A percentile compares a stretch with the other conserved stretches of the same genome.
Evolutionary conservation across 2,888 invertebrate species (phyloP).

Genomic region (Megastigmus dorsalis): DNA sequence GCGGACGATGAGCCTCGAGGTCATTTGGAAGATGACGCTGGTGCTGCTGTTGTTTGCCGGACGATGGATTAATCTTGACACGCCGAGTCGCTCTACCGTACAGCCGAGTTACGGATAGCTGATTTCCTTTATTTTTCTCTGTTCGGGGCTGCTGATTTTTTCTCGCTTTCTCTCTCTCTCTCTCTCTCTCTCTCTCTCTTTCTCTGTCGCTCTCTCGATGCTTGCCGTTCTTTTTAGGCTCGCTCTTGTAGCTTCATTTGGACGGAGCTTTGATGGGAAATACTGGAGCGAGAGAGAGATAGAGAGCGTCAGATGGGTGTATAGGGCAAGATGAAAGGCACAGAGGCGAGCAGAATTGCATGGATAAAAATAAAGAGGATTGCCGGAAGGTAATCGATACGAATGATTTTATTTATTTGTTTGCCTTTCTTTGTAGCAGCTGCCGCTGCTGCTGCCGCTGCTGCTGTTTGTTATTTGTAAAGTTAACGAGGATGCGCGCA

Average conservation of each 20-base stretch:
- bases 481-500: too few relatives aligned
- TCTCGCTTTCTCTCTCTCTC: too few relatives aligned
- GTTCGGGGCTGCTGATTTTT: neutral
- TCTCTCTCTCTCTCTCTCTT: too few relatives aligned
- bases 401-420: neutral
- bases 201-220: too few relatives aligned
- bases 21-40: slow-evolving; percentile 37
- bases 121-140: neutral
- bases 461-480: too few relatives aligned
- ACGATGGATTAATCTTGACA: slow-evolving; percentile 35
- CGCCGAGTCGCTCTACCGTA: neutral
- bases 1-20: neutral
- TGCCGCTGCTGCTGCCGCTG: too few relatives aligned
- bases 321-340: neutral
- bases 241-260: slow-evolving; percentile 2
- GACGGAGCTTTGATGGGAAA: neutral
- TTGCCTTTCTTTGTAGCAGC: too few relatives aligned
- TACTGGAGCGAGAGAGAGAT: too few relatives aligned
- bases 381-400: neutral
- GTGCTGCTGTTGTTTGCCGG: too few relatives aligned
- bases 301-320: neutral
- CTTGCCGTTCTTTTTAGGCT: slow-evolving; percentile 4
- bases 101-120: too few relatives aligned
- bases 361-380: neutral
- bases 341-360: neutral